Base-by-base conservation (phyloP, 2,113 vertebrate genomes). In the Notothenia coriiceps region DNA sequence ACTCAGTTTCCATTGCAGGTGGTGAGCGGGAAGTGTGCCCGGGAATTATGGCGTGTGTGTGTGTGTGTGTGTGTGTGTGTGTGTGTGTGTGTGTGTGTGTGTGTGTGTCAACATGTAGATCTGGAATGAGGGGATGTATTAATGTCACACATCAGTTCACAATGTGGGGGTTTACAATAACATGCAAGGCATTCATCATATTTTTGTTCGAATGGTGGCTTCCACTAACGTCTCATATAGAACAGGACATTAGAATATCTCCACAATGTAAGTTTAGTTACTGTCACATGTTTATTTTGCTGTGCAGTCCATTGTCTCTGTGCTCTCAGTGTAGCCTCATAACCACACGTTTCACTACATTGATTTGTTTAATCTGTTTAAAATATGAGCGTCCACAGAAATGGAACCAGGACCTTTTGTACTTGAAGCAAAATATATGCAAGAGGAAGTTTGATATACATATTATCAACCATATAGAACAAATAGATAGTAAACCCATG, bases 1-100 rank as follows among this genome's bases (percentile, higher is more conserved):
- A 78, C 70, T 50, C 55, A 50, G 20, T 71, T 70, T 79, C 43
- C 47, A 67, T 25, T 61, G 65, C 74, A 86, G 77, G 78, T 85
- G 74, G 68, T 44, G 57, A 73, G 66, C 65, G 5, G 25, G 49
- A 18, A 47, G 70, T 83, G 57, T 76, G 71, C 61, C 61, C 56
- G 10, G 67, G 76, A 73, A 83, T 59, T 66, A 67, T 83, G 84
- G 71, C 4, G 29, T 29, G 29, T 29, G 29, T 29, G 29, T 29
- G 29, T 29, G 25, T 29, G 29, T 29, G 29, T 29, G 29, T 29
- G 29, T 29, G 29, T 29, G 29, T 29, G 29, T 29, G 29, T 29
- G 17, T 68, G 56, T 17, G 61, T 29, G 63, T 65, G 55, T 57
- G 55, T 29, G 55, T 57, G 33, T 35, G 29, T 35, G 7, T 17